Percentiles rank a stretch among this genome's conserved stretches.
Evolutionary conservation across 2,113 vertebrate species (phyloP).

Genomic region (Cebidichthys violaceus): DNA sequence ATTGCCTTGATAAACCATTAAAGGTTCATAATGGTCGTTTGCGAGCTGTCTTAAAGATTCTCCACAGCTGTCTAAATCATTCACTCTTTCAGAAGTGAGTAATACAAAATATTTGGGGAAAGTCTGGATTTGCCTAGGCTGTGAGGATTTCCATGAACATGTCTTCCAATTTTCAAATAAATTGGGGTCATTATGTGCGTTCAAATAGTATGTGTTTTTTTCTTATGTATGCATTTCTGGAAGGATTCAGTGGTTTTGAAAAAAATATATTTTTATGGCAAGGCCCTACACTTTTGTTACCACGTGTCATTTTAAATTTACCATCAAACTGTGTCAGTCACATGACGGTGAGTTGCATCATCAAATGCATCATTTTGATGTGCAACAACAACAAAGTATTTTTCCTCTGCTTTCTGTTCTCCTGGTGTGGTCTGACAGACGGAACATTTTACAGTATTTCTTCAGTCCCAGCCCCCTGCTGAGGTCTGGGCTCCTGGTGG

Average conservation of each 20-base stretch:
- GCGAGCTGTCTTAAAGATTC: conserved; percentile 12
- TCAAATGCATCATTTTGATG: background rate
- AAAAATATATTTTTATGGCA: background rate
- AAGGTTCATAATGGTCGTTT: conserved; percentile 35
- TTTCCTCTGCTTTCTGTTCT: conserved; percentile 12
- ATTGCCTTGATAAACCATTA: conserved; percentile 51
- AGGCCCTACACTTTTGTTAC: background rate
- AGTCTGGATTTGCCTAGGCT: conserved; percentile 18
- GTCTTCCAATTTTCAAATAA: conserved; percentile 67
- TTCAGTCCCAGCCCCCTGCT: conserved; percentile 56
- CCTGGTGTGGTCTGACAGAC: conserved; percentile 65
- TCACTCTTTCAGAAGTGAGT: conserved; percentile 25
- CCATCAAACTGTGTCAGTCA: background rate
- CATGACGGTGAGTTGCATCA: background rate
- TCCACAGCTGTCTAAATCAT: conserved; percentile 48
- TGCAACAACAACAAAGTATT: conserved; percentile 13
- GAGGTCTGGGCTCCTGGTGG: conserved; percentile 43
- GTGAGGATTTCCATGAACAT: conserved; percentile 41
- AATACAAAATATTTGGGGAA: conserved; percentile 22
- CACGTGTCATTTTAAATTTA: background rate
- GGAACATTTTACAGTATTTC: conserved; percentile 42
- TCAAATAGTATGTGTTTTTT: conserved; percentile 57
- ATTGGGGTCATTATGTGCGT: conserved; percentile 57
- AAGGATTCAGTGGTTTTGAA: background rate
- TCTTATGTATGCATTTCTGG: background rate